phyloP scores from a whole-genome alignment of 2,113 vertebrate genomes.

The Alligator mississippiensis region DNA sequence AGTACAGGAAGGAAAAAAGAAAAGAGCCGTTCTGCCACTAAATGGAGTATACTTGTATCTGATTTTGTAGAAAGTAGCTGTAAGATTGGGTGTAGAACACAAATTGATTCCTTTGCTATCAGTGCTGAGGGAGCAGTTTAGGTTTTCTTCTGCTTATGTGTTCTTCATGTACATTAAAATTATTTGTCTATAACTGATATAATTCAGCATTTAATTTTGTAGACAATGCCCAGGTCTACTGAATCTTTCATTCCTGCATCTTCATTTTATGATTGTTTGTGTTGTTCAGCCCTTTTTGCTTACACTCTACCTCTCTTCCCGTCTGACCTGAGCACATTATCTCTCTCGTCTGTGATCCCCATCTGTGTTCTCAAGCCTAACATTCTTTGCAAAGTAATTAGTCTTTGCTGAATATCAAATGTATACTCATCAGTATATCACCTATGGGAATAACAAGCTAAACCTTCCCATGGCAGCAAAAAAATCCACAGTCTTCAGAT shows the following conservation, averaged over 20 bases:
- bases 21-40: not conserved
- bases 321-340: not conserved
- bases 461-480: slow-evolving; percentile 1
- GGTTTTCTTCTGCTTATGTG: not conserved
- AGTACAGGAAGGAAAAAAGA: not conserved
- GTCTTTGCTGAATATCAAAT: slow-evolving; percentile 4
- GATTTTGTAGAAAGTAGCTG: not conserved
- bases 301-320: not conserved
- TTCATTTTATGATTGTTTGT: not conserved
- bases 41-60: not conserved
- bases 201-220: not conserved
- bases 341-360: not conserved
- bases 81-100: not conserved
- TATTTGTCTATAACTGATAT: not conserved
- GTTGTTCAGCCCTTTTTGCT: not conserved
- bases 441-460: not conserved
- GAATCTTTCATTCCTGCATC: not conserved
- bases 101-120: not conserved
- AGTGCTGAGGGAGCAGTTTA: not conserved
- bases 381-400: slow-evolving; percentile 3
- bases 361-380: not conserved
- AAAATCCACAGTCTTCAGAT: not conserved
- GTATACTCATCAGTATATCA: slow-evolving; percentile 4
- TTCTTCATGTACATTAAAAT: not conserved
- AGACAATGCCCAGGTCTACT: not conserved